Evolutionary conservation across 2,888 invertebrate species (phyloP).

Genomic region (Branchinecta sandiegonensis): DNA sequence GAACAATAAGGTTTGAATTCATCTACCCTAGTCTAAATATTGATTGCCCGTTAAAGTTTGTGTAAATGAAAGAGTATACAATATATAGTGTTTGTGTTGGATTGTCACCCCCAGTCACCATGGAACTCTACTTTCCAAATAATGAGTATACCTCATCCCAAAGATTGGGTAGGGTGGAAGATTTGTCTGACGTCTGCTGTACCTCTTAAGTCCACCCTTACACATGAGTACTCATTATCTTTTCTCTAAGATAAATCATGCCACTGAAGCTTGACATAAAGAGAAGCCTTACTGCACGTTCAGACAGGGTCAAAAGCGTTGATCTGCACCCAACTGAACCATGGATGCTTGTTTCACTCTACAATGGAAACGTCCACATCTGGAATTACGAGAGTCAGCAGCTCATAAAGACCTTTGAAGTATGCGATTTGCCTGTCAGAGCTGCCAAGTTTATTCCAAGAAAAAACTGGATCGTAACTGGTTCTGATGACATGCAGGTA

Average conservation of each 20-base stretch:
- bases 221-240: too few species aligned
- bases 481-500: slow-evolving; percentile 81
- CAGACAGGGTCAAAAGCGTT: slow-evolving; percentile 94
- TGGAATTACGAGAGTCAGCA: slow-evolving; percentile 97
- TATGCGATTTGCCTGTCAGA: slow-evolving; percentile 90
- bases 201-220: too few species aligned
- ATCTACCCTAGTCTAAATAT: too few species aligned
- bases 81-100: too few species aligned
- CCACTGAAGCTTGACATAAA: slow-evolving; percentile 95
- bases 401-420: slow-evolving; percentile 74
- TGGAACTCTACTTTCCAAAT: too few species aligned
- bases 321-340: slow-evolving; percentile 96
- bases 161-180: too few species aligned
- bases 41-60: too few species aligned
- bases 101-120: too few species aligned
- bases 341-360: slow-evolving; percentile 95
- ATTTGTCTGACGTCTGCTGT: too few species aligned
- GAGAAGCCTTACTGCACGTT: slow-evolving; percentile 88
- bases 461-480: slow-evolving; percentile 97
- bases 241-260: slow-evolving; percentile 33
- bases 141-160: too few species aligned
- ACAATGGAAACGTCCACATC: slow-evolving; percentile 97
- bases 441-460: slow-evolving; percentile 90
- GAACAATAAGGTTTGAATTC: too few species aligned
- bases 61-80: too few species aligned